phyloP scores from a whole-genome alignment of 1,140 invertebrate genomes.

The Acromyrmex charruanus region DNA sequence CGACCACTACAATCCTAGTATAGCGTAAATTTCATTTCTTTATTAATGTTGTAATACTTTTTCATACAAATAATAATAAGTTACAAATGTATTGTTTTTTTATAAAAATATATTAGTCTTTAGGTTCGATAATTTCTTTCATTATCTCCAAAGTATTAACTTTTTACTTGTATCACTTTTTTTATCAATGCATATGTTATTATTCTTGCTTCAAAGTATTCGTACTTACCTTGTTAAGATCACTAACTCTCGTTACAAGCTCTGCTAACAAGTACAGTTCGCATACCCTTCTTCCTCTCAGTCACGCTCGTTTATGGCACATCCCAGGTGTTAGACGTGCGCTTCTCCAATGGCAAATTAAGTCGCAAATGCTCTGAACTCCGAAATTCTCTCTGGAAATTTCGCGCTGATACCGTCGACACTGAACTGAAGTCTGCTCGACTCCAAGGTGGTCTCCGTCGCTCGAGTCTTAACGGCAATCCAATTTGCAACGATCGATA shows the following conservation, averaged over 20 bases:
- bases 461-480: conserved; percentile 68
- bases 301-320: conserved; percentile 37
- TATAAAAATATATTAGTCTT: too few species aligned
- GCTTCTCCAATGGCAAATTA: neutral
- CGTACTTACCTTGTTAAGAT: conserved; percentile 29
- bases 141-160: too few species aligned
- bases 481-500: conserved; percentile 73
- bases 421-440: conserved; percentile 56
- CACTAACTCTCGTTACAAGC: neutral
- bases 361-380: conserved; percentile 9
- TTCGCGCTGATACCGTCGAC: conserved; percentile 52
- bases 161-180: too few species aligned
- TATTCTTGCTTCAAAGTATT: neutral
- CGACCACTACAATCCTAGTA: too few species aligned
- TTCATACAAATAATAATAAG: too few species aligned
- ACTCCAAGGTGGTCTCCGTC: conserved; percentile 46
- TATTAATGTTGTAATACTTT: too few species aligned
- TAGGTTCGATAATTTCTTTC: too few species aligned
- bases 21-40: too few species aligned
- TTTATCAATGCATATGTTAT: neutral
- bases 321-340: conserved; percentile 39
- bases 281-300: conserved; percentile 14
- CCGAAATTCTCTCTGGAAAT: conserved; percentile 65
- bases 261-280: neutral
- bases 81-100: too few species aligned